Percentiles rank a stretch among this genome's conserved stretches.
phyloP scores from a whole-genome alignment of 2,888 invertebrate species.

The Drosophila austrosaltans region DNA sequence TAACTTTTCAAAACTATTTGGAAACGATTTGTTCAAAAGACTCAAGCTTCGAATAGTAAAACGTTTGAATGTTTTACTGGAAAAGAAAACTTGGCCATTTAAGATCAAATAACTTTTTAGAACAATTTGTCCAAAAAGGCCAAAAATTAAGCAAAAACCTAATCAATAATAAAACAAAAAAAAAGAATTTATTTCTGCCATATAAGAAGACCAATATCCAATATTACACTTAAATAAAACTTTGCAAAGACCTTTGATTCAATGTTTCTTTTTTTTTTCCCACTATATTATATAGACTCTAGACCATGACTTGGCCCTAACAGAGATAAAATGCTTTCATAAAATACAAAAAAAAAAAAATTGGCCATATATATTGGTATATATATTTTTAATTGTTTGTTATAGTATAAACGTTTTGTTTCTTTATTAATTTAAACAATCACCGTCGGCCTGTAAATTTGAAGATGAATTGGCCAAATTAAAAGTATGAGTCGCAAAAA shows the following conservation, averaged over 20 bases:
- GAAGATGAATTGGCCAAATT: constrained; percentile 67
- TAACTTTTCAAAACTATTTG: too few relatives aligned
- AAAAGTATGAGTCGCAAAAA: constrained; percentile 3
- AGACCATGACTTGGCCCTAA: constrained; percentile 30
- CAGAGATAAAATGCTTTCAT: too few relatives aligned
- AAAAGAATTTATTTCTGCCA: background rate
- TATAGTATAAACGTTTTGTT: constrained; percentile 60
- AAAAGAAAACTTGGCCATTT: too few relatives aligned
- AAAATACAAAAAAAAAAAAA: constrained; percentile 33
- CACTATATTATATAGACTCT: background rate
- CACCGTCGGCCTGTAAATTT: constrained; percentile 64
- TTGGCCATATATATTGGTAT: constrained; percentile 27
- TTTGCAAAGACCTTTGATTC: constrained; percentile 3
- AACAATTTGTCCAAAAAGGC: background rate
- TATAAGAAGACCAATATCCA: background rate
- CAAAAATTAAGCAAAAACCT: constrained; percentile 16
- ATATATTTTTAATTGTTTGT: constrained; percentile 50
- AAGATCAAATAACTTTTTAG: too few relatives aligned
- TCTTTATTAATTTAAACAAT: constrained; percentile 65
- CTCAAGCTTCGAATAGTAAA: too few relatives aligned
- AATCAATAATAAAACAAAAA: constrained; percentile 17
- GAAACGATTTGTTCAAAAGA: too few relatives aligned
- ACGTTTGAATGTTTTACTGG: too few relatives aligned
- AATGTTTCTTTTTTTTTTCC: background rate
- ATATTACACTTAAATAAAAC: constrained; percentile 27